Conservation (phyloP, 2,113 vertebrate genomes). For the Plecturocebus donacophilus region DNA sequence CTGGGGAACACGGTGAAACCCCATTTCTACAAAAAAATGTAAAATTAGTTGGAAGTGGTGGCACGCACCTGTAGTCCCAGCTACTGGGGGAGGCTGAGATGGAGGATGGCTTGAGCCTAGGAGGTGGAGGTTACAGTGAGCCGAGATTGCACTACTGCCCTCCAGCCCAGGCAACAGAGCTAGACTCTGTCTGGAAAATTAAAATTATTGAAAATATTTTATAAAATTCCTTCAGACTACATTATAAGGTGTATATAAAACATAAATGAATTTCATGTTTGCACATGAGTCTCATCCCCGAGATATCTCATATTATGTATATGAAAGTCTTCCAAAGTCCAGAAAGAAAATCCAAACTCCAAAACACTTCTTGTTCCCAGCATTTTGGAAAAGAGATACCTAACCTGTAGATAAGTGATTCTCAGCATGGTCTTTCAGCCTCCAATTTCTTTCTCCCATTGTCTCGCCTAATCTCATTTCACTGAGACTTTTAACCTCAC, state of each 20-base stretch:
- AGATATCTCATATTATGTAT: not conserved
- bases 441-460: not conserved
- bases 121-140: no score
- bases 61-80: no score
- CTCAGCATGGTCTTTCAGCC: not conserved
- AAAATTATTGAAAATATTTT: not conserved
- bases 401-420: not conserved
- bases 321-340: not conserved
- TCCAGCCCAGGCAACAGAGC: no score
- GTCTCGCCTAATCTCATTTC: not conserved
- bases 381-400: not conserved
- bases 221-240: not conserved
- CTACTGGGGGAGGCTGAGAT: no score
- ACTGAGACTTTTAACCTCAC: not conserved
- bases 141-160: no score
- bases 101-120: no score
- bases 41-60: no score
- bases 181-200: no score
- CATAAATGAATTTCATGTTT: not conserved
- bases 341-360: not conserved
- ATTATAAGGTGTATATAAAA: not conserved
- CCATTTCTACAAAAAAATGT: no score
- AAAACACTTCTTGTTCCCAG: not conserved
- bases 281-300: not conserved
- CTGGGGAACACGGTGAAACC: no score